Evolutionary conservation across 2,888 invertebrate species (phyloP), one percentile per base, ranked within the genome.

Genomic region (Trichogramma evanescens): DNA sequence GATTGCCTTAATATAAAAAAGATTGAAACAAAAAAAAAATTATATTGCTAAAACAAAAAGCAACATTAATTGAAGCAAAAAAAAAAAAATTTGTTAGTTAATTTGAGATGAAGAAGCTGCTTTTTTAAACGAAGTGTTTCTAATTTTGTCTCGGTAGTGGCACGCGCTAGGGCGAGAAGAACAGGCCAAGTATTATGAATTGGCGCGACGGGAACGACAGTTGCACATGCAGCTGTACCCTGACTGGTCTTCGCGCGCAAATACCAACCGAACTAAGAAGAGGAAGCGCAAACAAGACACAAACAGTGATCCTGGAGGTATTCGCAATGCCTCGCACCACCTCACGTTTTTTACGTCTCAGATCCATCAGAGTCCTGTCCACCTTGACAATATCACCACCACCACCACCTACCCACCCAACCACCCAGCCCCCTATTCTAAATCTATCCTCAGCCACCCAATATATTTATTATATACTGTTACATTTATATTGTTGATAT

Each of bases 191-290:
- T 97, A 98, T 89, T 97, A 97, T 87, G 96, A 96, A 84, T 87
- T 95, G 89, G 96, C 97, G 79, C 88, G 95, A 81, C 91, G 95
- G 83, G 97, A 97, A 85, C 89, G 96, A 82, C 95, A 97, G 86
- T 89, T 95, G 81, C 98, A 98, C 86, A 91, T 94, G 91, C 94
- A 95, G 87, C 89, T 95, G 84, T 96, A 98, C 86, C 97, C 97
- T 80, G 95, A 95, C 85, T 98, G 97, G 97, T 93, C 93, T 84
- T 93, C 93, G 85, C 96, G 98, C 83, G 90, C 97, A 83, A 98
- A 99, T 88, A 96, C 98, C 86, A 95, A 97, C 83, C 92, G 95
- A 84, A 95, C 96, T 87, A 94, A 94, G 88, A 97, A 96, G 89
- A 94, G 97, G 91, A 53, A 98, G 88, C 90, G 93, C 89, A 93